Percentiles rank a stretch among this genome's conserved stretches.
Conservation (phyloP, 2,113 vertebrate species). For the Pardalotus punctatus region DNA sequence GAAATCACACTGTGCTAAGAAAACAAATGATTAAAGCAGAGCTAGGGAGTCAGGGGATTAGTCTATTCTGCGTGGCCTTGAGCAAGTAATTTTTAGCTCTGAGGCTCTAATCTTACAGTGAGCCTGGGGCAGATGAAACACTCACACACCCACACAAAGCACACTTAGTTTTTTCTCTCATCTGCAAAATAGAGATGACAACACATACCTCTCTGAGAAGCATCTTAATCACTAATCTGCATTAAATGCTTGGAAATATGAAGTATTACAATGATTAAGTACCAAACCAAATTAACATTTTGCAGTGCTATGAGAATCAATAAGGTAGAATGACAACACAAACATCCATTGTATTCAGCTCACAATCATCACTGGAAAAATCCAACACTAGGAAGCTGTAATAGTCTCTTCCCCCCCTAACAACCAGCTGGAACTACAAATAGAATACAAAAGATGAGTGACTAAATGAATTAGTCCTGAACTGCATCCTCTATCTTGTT, state of each 20-base stretch:
- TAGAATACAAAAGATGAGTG: slow-evolving; percentile 39
- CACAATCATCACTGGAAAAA: background rate
- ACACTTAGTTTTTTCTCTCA: background rate
- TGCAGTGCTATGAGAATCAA: background rate
- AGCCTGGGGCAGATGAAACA: background rate
- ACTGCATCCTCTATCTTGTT: slow-evolving; percentile 24
- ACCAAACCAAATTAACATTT: slow-evolving; percentile 7
- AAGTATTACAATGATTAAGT: background rate
- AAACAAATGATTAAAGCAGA: slow-evolving; percentile 52
- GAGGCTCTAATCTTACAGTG: slow-evolving; percentile 6
- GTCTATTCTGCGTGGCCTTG: slow-evolving; percentile 9
- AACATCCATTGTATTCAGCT: background rate
- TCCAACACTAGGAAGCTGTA: background rate
- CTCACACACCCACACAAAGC: background rate
- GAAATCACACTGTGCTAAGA: slow-evolving; percentile 34
- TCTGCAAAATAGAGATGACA: background rate
- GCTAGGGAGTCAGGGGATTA: slow-evolving; percentile 34
- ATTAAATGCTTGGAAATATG: background rate
- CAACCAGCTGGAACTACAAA: slow-evolving; percentile 34
- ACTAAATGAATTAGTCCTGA: slow-evolving; percentile 32
- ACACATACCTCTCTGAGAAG: background rate
- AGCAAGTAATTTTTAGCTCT: slow-evolving; percentile 36
- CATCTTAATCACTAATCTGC: background rate
- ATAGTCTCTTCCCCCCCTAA: background rate
- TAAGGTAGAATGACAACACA: background rate